Evolutionary conservation across 2,113 vertebrate species (phyloP).

Genomic region (Mesembrinibis cayennensis): DNA sequence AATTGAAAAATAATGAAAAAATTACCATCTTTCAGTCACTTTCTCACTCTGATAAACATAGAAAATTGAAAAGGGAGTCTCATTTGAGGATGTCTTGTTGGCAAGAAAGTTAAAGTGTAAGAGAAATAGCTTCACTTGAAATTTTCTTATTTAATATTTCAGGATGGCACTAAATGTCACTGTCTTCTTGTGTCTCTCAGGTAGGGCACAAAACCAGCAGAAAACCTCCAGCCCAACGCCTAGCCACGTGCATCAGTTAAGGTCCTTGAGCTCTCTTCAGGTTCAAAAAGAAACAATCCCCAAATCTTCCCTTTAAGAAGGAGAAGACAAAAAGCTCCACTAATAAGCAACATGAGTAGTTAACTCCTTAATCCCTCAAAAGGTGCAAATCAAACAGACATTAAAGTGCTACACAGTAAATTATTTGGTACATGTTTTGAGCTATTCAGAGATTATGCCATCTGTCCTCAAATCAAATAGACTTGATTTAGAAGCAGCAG

Average conservation of each 20-base stretch:
- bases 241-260: not conserved
- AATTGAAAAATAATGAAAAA: not conserved
- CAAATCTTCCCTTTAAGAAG: not conserved
- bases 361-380: not conserved
- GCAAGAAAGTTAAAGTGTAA: not conserved
- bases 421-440: not conserved
- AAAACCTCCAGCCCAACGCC: not conserved
- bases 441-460: not conserved
- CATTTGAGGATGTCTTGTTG: not conserved
- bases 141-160: not conserved
- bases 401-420: not conserved
- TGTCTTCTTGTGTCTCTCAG: not conserved
- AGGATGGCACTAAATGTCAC: not conserved
- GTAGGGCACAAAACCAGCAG: not conserved
- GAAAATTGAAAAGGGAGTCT: not conserved
- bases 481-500: slow-evolving; percentile 9
- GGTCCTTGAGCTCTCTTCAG: not conserved
- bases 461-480: not conserved
- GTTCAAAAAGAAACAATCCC: not conserved
- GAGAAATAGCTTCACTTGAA: not conserved
- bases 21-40: not conserved
- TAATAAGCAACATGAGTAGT: not conserved
- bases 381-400: not conserved
- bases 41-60: not conserved
- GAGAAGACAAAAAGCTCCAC: not conserved